Evolutionary conservation across 2,888 invertebrate genomes (phyloP), one percentile per base, ranked within the genome.

Genomic region (Dimorphilus gyrociliatus): DNA sequence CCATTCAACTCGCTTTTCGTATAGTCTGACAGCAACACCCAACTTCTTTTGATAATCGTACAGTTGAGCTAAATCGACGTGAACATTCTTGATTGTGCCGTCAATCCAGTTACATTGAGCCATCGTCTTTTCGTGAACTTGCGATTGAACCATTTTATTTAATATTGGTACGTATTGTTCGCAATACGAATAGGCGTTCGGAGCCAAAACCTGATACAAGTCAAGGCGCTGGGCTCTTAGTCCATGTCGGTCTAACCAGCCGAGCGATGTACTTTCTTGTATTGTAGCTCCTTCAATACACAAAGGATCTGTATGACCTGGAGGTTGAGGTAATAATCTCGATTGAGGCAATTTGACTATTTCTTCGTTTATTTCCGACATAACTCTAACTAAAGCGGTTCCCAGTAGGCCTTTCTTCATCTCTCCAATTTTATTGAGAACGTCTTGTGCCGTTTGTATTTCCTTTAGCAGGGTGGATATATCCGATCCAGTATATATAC

Each of bases 11-110:
- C 61, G 39, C 30, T 54, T 50, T 33, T 62, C 60, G 34, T 51
- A 58, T 31, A 62, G 39, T 25, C 48, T 46, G 10, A 62, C 61
- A 10, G 47, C 46, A 12, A 48, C 50, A 23, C 53, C 54, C 16
- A 63, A 47, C 23, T 55, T 52, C 39, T 60, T 59, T 46, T 63
- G 62, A 39, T 63, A 63, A 39, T 62, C 59, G 48, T 56, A 61
- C 30, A 63, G 40, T 35, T 54, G 50, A 1, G 55, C 48, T 51
- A 62, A 50, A 40, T 63, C 60, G 3, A 63, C 61, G 37, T 63
- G 63, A 17, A 63, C 50, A 39, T 63, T 61, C 43, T 54, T 58
- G 28, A 50, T 40, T 8, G 57, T 48, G 2, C 63, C 63, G 44
- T 63, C 62, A 39, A 55, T 51, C 63, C 63, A 63, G 15, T 51